phyloP scores from a whole-genome alignment of 37 sponge, comb jelly and placozoan genomes.

The Diacarnus erythraeanus region DNA sequence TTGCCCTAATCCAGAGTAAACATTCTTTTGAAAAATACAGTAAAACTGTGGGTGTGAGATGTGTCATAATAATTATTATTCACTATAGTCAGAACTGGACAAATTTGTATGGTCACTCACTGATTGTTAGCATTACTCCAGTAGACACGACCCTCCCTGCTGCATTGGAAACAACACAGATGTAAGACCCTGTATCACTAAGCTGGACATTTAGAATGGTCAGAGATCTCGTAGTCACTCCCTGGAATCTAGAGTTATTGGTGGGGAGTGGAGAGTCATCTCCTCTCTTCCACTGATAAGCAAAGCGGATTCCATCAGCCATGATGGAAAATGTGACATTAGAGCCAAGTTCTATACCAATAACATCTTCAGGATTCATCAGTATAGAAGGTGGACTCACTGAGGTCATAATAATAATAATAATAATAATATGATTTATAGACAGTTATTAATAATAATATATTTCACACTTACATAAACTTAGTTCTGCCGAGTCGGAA shows the following conservation, averaged over 20 bases:
- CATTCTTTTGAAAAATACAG: too few species aligned
- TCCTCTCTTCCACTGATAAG: not conserved
- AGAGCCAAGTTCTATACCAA: not conserved
- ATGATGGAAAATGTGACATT: slow-evolving; percentile 2
- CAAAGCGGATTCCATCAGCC: not conserved
- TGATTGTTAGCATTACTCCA: not conserved
- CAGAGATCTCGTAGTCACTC: not conserved
- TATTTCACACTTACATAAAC: not conserved
- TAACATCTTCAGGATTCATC: not conserved
- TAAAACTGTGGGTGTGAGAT: too few species aligned
- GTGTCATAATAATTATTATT: too few species aligned
- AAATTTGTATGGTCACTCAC: slow-evolving; percentile 2
- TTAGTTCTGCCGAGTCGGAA: not conserved
- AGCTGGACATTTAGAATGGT: not conserved
- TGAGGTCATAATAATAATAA: too few species aligned
- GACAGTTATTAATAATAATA: too few species aligned
- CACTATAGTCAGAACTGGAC: too few species aligned
- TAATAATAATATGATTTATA: too few species aligned
- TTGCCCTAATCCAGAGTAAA: too few species aligned
- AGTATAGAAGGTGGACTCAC: not conserved
- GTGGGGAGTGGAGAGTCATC: not conserved
- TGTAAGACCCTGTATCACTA: not conserved
- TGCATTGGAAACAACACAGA: slow-evolving; percentile 14
- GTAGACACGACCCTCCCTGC: slow-evolving; percentile 6
- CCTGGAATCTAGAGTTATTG: not conserved